Evolutionary conservation across 2,113 vertebrate species (phyloP), one percentile per base, ranked within the genome.

Genomic region (Pelmatolapia mariae): DNA sequence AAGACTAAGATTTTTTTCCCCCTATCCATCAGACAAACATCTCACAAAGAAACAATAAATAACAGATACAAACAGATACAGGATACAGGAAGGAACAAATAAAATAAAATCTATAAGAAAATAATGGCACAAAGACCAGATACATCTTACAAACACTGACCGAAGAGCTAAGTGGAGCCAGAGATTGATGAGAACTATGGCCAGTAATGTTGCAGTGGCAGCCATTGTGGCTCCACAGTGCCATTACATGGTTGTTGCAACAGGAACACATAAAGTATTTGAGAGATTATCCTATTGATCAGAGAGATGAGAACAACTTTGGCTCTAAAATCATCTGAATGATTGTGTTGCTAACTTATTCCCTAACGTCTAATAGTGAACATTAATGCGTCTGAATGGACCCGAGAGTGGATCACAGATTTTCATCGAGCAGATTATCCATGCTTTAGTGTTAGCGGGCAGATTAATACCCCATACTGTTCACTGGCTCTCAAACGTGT

Each of bases 11-110:
- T 73, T 31, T 87, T 85, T 89, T 52, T 5, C 0, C 40, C 40
- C 71, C 8, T 10, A 63, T 81, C 82, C 54, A 87, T 86, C 82
- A 88, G 83, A 93, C 73, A 82, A 6, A 91, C 87, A 86, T 91
- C 80, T 93, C 87, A 95, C 89, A 87, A 76, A 92, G 47, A 88
- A 92, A 93, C 84, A 94, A 89, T 91, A 15, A 91, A 93, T 86
- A 89, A 88, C 81, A 66, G 73, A 76, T 86, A 87, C 66, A 83
- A 87, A 89, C 26, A 89, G 83, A 68, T 83, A 38, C 85, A 80
- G 59, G 68, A 22, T 88, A 89, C 89, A 91, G 26, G 73, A n/a
- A 86, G 38, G 50, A 26, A 85, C 40, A 71, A 57, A 31, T 19
- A 57, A 89, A 92, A 87, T 15, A 22, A 88, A 89, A 66, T 26